A percentile compares a stretch with the other conserved stretches of the same genome.
Conservation (phyloP, 2,113 vertebrate genomes). For the Hyla sarda region DNA sequence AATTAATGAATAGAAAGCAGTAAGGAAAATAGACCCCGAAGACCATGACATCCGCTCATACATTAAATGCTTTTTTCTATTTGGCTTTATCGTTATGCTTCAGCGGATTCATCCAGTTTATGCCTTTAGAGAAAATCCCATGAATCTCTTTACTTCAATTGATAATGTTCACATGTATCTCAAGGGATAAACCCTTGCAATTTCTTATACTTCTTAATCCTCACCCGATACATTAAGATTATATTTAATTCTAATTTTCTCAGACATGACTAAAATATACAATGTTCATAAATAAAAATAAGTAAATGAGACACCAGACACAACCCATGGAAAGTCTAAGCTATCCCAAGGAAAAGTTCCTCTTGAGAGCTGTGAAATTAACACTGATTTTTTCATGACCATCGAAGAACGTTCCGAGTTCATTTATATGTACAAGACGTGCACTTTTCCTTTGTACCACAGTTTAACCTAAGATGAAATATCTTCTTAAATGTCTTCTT, state of each 20-base stretch:
- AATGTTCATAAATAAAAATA: not conserved
- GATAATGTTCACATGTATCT: not conserved
- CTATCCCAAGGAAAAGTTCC: not conserved
- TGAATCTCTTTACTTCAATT: not conserved
- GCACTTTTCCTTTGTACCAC: slow-evolving; percentile 26
- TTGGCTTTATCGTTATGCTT: not conserved
- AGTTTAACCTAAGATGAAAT: slow-evolving; percentile 72
- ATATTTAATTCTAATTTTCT: not conserved
- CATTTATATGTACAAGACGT: slow-evolving; percentile 15
- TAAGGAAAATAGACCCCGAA: not conserved
- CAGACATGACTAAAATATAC: not conserved
- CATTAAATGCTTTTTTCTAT: not conserved
- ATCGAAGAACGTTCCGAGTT: not conserved
- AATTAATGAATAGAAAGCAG: not conserved
- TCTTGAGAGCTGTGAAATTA: not conserved
- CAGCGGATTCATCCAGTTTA: not conserved
- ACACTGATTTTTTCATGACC: not conserved
- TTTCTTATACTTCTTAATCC: not conserved
- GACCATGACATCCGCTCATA: not conserved
- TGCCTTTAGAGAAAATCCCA: not conserved
- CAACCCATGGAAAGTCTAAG: not conserved
- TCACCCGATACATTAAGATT: not conserved
- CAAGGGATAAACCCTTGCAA: not conserved
- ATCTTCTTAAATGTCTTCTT: slow-evolving; percentile 92
- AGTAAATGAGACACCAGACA: not conserved